Conservation (phyloP, 2,113 vertebrate species). For the Scalopus aquaticus region DNA sequence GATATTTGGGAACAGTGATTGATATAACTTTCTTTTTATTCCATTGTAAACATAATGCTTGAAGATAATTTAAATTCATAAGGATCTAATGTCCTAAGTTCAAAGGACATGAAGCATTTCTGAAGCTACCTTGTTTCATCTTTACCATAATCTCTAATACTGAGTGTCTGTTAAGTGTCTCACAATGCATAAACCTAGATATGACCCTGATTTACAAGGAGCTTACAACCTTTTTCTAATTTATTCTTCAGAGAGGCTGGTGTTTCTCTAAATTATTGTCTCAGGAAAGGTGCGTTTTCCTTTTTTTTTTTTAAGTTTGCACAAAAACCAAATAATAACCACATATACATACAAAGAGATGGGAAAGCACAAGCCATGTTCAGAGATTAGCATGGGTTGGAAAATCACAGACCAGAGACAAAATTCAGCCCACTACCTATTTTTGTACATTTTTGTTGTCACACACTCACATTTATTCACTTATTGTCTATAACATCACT, state of each 20-base stretch:
- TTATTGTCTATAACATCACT: background rate
- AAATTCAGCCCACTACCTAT: background rate
- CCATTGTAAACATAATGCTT: background rate
- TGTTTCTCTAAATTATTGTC: background rate
- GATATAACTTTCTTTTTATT: background rate
- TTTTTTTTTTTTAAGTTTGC: background rate
- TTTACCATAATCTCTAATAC: background rate
- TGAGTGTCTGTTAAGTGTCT: background rate
- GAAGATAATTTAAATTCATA: background rate
- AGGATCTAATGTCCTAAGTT: background rate
- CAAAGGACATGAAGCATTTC: background rate
- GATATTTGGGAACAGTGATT: background rate
- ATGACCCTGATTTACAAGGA: background rate
- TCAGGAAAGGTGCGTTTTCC: background rate
- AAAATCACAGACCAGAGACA: background rate
- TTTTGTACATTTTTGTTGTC: background rate
- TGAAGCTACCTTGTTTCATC: background rate
- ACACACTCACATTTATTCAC: background rate
- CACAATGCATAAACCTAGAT: background rate
- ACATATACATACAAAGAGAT: background rate
- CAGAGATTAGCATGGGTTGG: background rate
- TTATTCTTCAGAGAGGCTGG: background rate
- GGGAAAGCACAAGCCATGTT: background rate
- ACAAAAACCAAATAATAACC: background rate
- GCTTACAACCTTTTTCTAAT: background rate